These are phyloP conservation scores for Maconellicoccus hirsutus DNA, from an alignment of 1,140 invertebrate genomes.

Conservation along the genomic window DNA sequence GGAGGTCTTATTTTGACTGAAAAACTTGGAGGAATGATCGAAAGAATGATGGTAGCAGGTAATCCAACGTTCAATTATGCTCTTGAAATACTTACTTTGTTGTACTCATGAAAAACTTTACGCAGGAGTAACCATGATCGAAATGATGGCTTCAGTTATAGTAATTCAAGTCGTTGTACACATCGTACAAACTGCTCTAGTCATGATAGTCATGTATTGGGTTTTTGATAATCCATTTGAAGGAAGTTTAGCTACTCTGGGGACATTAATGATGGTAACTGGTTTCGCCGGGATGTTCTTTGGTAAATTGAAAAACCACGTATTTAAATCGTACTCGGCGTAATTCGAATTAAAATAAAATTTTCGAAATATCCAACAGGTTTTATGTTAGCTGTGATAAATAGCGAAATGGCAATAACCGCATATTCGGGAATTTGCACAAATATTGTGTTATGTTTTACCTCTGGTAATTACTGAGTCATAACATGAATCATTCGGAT, in stretches of 20 bases:
- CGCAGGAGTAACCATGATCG: slow-evolving; percentile 64
- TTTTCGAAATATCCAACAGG: slow-evolving; percentile 24
- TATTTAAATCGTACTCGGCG: not conserved
- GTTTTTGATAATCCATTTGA: slow-evolving; percentile 40
- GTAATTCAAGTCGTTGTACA: slow-evolving; percentile 78
- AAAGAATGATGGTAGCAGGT: slow-evolving; percentile 33
- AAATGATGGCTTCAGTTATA: slow-evolving; percentile 70
- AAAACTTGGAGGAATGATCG: slow-evolving; percentile 32
- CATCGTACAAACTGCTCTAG: slow-evolving; percentile 64
- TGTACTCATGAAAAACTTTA: too few relatives aligned
- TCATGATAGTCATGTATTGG: slow-evolving; percentile 51
- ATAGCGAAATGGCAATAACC: slow-evolving; percentile 24
- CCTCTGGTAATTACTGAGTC: slow-evolving; percentile 25
- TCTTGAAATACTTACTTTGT: not conserved
- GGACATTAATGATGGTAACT: slow-evolving; percentile 41
- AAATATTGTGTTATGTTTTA: slow-evolving; percentile 26
- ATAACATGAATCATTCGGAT: not conserved
- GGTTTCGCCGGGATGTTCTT: slow-evolving; percentile 45
- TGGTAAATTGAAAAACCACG: slow-evolving; percentile 33
- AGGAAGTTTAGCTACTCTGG: slow-evolving; percentile 39
- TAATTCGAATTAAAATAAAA: not conserved
- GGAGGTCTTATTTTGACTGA: slow-evolving; percentile 32
- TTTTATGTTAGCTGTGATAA: slow-evolving; percentile 26
- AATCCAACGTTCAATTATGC: too few relatives aligned
- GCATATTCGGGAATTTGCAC: slow-evolving; percentile 27